Conservation (phyloP, 1,140 invertebrate genomes). For the Ladona fulva region DNA sequence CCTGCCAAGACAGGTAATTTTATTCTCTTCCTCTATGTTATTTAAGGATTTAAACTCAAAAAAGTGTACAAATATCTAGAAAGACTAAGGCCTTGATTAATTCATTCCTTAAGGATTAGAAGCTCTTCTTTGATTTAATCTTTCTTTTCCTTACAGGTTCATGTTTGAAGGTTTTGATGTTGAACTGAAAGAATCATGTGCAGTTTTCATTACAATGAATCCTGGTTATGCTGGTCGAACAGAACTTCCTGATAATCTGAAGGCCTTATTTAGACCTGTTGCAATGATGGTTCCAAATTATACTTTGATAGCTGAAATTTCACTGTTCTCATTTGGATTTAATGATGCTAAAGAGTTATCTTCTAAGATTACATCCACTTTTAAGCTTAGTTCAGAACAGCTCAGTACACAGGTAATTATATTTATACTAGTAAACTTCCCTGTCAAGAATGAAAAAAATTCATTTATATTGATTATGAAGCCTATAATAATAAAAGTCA, state of each 20-base stretch:
- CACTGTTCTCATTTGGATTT: constrained; percentile 61
- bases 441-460: too few species aligned
- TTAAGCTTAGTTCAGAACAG: constrained; percentile 61
- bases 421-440: too few species aligned
- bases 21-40: too few species aligned
- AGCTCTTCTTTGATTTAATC: too few species aligned
- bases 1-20: constrained; percentile 34
- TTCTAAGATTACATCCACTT: constrained; percentile 61
- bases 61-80: too few species aligned
- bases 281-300: constrained; percentile 73
- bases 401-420: constrained; percentile 46
- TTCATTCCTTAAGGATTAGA: too few species aligned
- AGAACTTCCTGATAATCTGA: constrained; percentile 63
- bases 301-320: constrained; percentile 60
- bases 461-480: too few species aligned
- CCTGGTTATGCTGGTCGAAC: constrained; percentile 63
- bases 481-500: not conserved
- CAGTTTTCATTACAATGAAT: constrained; percentile 68
- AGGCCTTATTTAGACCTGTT: constrained; percentile 61
- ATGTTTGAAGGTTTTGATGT: constrained; percentile 57
- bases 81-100: too few species aligned
- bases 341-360: constrained; percentile 51
- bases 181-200: constrained; percentile 50
- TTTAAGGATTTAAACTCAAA: too few species aligned
- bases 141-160: constrained; percentile 34